Evolutionary conservation across 2,888 invertebrate genomes (phyloP), one percentile per base, ranked within the genome.

Genomic region (Chaitophorus viminalis): DNA sequence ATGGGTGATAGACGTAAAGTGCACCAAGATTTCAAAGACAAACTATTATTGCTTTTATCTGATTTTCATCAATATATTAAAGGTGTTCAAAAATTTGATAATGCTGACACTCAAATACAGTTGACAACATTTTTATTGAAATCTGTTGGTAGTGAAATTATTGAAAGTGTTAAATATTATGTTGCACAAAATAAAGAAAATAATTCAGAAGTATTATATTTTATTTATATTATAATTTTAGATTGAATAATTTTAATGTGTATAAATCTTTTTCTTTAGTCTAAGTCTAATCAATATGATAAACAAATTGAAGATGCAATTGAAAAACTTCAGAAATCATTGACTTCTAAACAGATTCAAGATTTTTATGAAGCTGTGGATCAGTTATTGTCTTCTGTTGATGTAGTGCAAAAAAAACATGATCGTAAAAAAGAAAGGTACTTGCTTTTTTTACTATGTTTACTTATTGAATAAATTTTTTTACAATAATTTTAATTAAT

Each of bases 101-200:
- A 90, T 74, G 90, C 90, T 52, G 93, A 93, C 18, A 89, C 89
- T 31, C 96, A 96, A 91, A 89, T 92, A 0, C 94, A 94, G 89
- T 92, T 98, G 90, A 93, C 94, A 0, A 97, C 96, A 91, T 97
- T 98, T 92, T 92, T 98, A 75, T 92, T 98, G 54, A 97, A 96
- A 92, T 94, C 96, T 0, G 92, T 97, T 77, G 96, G 97, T 77
- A 94, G 95, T 52, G 98, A 98, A 90, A 94, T 97, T 88, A 93
- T 95, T 29, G 95, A 95, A 89, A 95, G 96, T 90, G 93, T 97
- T 83, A 94, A 96, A 89, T 94, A 94, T 90, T 95, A 97, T 91
- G 93, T 96, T 82, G 95, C 96, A 0, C 94, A 94, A 90, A 96
- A 96, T 91, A 94, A 91, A 75, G 90, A 90, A 79, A 88, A 91